Conservation (phyloP, 2,113 vertebrate genomes). For the Solea senegalensis region DNA sequence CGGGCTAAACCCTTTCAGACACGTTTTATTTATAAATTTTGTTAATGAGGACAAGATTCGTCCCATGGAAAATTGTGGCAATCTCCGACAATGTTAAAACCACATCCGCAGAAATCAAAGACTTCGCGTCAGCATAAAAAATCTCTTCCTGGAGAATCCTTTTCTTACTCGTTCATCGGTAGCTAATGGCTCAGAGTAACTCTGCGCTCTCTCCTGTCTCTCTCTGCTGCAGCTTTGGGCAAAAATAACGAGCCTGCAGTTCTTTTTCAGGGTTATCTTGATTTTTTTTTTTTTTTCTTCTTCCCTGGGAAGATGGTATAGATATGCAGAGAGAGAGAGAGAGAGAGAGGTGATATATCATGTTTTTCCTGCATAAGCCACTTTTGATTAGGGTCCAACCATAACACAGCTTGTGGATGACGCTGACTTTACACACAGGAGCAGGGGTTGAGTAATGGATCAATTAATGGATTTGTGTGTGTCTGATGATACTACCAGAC, state of each 20-base stretch:
- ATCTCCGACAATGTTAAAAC: conserved; percentile 27
- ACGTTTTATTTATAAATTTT: conserved; percentile 1
- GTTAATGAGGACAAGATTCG: conserved; percentile 6
- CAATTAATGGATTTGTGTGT: conserved; percentile 63
- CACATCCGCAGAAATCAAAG: conserved; percentile 30
- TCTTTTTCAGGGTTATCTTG: conserved; percentile 32
- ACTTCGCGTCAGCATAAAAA: background rate
- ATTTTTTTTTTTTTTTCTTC: conserved; percentile 15
- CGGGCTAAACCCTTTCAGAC: background rate
- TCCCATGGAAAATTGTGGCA: conserved; percentile 4
- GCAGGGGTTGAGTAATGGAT: conserved; percentile 58
- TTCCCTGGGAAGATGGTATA: conserved; percentile 38
- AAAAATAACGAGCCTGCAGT: conserved; percentile 59
- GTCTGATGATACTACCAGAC: conserved; percentile 66
- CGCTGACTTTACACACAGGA: conserved; percentile 45
- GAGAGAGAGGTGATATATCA: conserved; percentile 55
- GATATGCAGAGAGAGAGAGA: conserved; percentile 20
- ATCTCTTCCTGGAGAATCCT: conserved; percentile 9
- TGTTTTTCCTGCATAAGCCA: conserved; percentile 49
- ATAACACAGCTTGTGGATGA: conserved; percentile 69
- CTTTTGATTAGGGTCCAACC: conserved; percentile 68
- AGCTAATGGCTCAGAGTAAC: conserved; percentile 50
- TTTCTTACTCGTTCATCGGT: conserved; percentile 40
- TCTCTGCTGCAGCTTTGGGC: conserved; percentile 17
- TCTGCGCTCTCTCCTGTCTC: conserved; percentile 48